Evolutionary conservation across 1,140 invertebrate genomes (phyloP).

Genomic region (Hirudo medicinalis): DNA sequence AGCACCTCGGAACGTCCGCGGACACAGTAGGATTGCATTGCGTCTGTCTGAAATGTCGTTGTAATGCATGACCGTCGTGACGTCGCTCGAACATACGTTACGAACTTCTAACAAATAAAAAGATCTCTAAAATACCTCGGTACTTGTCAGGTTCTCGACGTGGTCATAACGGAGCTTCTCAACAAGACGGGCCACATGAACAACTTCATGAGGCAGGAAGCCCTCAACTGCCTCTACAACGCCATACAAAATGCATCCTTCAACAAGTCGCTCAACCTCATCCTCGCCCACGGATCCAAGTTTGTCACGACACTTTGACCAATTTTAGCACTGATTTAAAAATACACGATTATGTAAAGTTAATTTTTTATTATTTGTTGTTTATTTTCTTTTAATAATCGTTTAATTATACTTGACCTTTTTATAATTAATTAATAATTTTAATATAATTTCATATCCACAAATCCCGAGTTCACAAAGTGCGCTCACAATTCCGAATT

Average conservation of each 20-base stretch:
- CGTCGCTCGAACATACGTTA: too few species aligned
- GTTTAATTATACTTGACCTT: too few species aligned
- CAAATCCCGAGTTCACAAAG: too few species aligned
- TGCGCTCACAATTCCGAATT: constrained; percentile 25
- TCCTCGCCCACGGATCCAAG: background rate
- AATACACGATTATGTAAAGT: too few species aligned
- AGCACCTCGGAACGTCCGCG: background rate
- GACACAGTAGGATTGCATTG: background rate
- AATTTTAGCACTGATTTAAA: too few species aligned
- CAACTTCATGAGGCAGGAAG: constrained; percentile 1
- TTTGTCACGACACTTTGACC: background rate
- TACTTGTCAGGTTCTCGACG: background rate
- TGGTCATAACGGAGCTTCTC: background rate
- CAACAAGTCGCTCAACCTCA: background rate
- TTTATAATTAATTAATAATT: too few species aligned
- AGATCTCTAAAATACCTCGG: too few species aligned
- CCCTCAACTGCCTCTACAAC: background rate
- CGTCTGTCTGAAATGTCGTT: background rate
- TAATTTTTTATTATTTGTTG: too few species aligned
- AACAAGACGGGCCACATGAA: background rate
- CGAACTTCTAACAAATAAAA: too few species aligned
- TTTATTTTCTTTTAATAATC: too few species aligned
- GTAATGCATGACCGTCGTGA: too few species aligned
- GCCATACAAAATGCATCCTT: background rate
- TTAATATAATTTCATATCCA: too few species aligned